Evolutionary conservation across 2,888 invertebrate genomes (phyloP).

Genomic region (Chouioia cunea): DNA sequence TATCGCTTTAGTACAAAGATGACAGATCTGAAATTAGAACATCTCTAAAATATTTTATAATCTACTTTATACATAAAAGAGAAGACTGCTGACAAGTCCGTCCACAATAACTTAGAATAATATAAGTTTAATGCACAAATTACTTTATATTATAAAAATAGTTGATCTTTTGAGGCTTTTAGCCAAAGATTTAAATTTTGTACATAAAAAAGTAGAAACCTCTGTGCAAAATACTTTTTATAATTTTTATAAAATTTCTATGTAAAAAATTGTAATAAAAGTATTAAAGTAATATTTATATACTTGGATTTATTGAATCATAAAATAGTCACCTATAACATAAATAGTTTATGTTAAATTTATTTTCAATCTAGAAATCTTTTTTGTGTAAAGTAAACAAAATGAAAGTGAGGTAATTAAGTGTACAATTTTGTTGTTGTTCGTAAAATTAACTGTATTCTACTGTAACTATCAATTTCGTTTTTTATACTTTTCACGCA

Average conservation of each 20-base stretch:
- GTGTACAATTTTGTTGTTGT: no score
- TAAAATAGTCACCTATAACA: constrained; percentile 20
- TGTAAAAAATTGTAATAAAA: constrained; percentile 27
- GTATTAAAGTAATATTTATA: constrained; percentile 15
- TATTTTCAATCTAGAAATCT: neutral
- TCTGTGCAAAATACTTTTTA: constrained; percentile 26
- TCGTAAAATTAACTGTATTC: no score
- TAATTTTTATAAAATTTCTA: constrained; percentile 39
- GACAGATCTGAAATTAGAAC: neutral
- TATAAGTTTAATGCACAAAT: constrained; percentile 26
- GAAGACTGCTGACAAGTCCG: constrained; percentile 56
- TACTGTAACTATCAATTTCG: neutral
- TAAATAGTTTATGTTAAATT: constrained; percentile 23
- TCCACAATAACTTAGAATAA: constrained; percentile 53
- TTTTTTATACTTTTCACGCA: neutral
- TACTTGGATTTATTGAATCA: constrained; percentile 11
- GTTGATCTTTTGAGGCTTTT: constrained; percentile 21
- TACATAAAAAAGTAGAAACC: constrained; percentile 26
- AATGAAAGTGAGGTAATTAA: no score
- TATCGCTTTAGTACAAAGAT: constrained; percentile 26
- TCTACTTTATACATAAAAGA: constrained; percentile 26
- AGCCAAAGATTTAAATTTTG: constrained; percentile 28
- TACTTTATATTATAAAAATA: constrained; percentile 25
- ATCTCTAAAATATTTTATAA: constrained; percentile 13
- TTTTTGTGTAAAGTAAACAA: neutral